Evolutionary conservation across 2,113 vertebrate species (phyloP).

Genomic region (Corapipo altera): DNA sequence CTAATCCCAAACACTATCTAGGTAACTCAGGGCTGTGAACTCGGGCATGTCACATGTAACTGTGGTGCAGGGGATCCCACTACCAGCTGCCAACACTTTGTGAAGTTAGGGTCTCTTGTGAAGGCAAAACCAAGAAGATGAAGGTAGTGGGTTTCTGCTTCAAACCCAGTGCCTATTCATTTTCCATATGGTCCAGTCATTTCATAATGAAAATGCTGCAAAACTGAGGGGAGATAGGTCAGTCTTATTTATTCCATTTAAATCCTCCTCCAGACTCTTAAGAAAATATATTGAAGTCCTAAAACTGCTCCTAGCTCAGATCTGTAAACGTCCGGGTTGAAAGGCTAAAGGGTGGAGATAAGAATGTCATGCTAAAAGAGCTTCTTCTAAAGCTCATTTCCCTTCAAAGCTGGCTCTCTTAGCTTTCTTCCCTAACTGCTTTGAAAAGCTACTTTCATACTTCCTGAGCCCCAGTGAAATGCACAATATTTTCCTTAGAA

Average conservation of each 20-base stretch:
- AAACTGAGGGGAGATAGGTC: not conserved
- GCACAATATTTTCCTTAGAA: not conserved
- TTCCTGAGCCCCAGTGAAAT: not conserved
- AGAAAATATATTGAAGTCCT: not conserved
- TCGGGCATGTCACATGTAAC: not conserved
- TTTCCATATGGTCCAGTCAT: not conserved
- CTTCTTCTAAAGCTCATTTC: not conserved
- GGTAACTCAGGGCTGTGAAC: fast-evolving
- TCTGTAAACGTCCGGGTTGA: not conserved
- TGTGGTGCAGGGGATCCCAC: not conserved
- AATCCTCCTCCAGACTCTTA: not conserved
- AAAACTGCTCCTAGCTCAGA: not conserved
- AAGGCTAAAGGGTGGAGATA: not conserved
- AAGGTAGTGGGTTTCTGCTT: not conserved
- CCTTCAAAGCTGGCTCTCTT: not conserved
- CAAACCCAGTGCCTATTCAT: not conserved
- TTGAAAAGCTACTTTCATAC: not conserved
- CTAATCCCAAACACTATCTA: not conserved
- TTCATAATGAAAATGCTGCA: not conserved
- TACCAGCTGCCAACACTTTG: not conserved
- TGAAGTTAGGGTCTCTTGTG: not conserved
- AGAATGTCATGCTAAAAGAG: not conserved
- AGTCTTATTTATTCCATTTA: not conserved
- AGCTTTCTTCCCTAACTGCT: not conserved
- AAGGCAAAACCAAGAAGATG: not conserved